Evolutionary conservation across 2,113 vertebrate species (phyloP).

Genomic region (Pomatorhinus ruficollis): DNA sequence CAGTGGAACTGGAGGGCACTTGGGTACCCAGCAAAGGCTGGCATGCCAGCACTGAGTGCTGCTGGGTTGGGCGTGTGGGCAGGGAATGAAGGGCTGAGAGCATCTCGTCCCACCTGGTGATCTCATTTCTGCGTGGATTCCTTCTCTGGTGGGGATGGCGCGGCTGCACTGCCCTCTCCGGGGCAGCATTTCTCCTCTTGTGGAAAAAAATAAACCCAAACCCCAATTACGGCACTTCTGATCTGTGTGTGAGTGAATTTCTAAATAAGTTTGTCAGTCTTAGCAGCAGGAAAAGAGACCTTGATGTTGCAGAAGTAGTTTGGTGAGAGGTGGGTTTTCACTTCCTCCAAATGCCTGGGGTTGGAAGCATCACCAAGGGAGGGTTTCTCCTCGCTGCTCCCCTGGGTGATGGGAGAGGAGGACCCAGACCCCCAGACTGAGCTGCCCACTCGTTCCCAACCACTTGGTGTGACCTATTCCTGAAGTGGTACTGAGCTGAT

Average conservation of each 20-base stretch:
- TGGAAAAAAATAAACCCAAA: neutral
- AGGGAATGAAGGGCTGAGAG: neutral
- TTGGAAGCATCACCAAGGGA: neutral
- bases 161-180: accelerated
- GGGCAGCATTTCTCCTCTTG: neutral
- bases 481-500: neutral
- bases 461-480: neutral
- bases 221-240: accelerated
- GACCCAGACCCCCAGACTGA: neutral
- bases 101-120: neutral
- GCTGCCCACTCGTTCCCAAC: neutral
- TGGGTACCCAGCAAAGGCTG: neutral
- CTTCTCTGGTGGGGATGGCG: neutral
- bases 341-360: neutral
- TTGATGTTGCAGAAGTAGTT: neutral
- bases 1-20: neutral
- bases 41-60: accelerated
- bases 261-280: neutral
- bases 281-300: neutral
- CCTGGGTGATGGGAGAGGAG: accelerated
- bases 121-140: neutral
- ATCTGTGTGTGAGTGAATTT: neutral
- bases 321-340: neutral
- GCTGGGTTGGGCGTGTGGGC: neutral
- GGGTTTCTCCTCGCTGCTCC: neutral